Evolutionary conservation across 2,797 vertebrate genomes (phyloP).

Genomic region (Danionella dracula): DNA sequence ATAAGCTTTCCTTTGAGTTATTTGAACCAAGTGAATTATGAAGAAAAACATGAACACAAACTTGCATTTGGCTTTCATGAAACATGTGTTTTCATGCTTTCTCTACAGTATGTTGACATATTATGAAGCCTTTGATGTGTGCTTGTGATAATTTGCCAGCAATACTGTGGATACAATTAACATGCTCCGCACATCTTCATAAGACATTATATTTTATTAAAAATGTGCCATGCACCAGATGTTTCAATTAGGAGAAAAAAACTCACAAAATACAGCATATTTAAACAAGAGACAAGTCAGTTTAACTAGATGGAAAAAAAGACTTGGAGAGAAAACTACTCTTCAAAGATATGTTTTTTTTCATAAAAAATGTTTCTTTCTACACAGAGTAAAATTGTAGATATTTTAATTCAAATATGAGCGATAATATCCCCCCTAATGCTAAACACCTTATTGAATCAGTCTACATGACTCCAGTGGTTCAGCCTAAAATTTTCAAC

Average conservation of each 20-base stretch:
- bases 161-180: background rate
- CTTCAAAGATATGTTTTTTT: too few relatives aligned
- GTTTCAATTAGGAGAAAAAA: background rate
- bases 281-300: too few relatives aligned
- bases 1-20: background rate
- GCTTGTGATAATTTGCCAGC: background rate
- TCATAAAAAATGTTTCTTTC: too few relatives aligned
- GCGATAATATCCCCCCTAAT: too few relatives aligned
- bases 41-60: conserved; percentile 22
- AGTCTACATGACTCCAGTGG: too few relatives aligned
- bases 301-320: too few relatives aligned
- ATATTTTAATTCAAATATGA: too few relatives aligned
- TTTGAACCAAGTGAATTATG: conserved; percentile 18
- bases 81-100: background rate
- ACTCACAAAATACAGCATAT: background rate
- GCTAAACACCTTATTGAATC: too few relatives aligned
- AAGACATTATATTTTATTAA: background rate
- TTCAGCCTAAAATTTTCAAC: too few relatives aligned
- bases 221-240: background rate
- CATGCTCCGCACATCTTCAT: background rate
- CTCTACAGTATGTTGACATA: conserved; percentile 10
- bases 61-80: conserved; percentile 6
- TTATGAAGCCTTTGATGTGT: conserved; percentile 5
- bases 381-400: too few relatives aligned
- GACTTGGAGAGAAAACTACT: too few relatives aligned